These are phyloP conservation scores for Streptopelia turtur DNA, from an alignment of 2,797 vertebrate species.

Conservation along the genomic window DNA sequence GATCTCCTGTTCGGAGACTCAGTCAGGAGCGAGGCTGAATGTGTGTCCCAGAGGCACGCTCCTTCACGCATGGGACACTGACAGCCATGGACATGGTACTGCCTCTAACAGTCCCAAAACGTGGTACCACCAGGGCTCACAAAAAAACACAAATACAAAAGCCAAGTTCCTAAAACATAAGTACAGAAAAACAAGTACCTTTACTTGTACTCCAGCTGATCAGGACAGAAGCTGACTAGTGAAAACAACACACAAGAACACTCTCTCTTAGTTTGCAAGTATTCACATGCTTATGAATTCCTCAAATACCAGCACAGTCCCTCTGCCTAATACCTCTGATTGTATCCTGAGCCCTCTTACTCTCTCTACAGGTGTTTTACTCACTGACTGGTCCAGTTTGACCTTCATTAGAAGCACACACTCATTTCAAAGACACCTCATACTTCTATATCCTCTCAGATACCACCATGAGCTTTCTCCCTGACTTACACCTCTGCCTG, in stretches of 20 bases:
- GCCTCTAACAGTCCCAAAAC: not conserved
- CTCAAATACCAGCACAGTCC: not conserved
- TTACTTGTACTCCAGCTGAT: not conserved
- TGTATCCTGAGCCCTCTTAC: not conserved
- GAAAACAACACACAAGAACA: not conserved
- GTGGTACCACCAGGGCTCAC: not conserved
- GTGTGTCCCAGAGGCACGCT: not conserved
- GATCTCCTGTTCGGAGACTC: not conserved
- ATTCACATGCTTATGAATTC: not conserved
- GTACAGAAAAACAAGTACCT: not conserved
- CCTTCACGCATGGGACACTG: not conserved
- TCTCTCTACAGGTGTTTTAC: not conserved
- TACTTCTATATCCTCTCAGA: not conserved
- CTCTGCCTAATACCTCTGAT: not conserved
- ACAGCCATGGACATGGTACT: rapidly evolving
- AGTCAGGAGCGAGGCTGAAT: not conserved
- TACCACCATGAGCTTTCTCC: not conserved
- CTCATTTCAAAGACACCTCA: not conserved
- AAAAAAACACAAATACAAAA: not conserved
- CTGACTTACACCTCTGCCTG: not conserved
- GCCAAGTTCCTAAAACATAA: not conserved
- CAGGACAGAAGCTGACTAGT: not conserved
- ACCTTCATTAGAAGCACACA: not conserved
- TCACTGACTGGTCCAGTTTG: not conserved
- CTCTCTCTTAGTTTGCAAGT: not conserved